Evolutionary conservation across 1,140 invertebrate genomes (phyloP), one percentile per base, ranked within the genome.

Genomic region (Chironomus tepperi): DNA sequence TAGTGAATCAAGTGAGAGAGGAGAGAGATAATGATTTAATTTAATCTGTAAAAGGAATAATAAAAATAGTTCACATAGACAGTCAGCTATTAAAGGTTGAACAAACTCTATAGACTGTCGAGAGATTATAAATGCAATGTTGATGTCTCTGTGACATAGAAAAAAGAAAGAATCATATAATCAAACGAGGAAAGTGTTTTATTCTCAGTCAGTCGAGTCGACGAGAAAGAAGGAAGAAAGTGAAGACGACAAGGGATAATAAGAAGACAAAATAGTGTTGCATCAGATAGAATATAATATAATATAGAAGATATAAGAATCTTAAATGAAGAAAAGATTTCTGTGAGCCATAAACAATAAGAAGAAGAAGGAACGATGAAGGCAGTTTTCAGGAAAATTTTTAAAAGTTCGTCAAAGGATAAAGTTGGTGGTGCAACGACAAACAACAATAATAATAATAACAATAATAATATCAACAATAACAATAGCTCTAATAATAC

Each of bases 331-430:
- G 47, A 57, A 57, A 12, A 34, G 5, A 5, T 34, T 34, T 34
- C 24, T 34, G 24, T 34, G 24, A 34, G 24, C 5, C 24, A 34
- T 5, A 34, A 34, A 34, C 24, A 34, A 34, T 34, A 34, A 34
- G 5, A 34, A 34, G 5, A 34, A 34, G 24, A 34, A 34, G 5
- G 24, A 34, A 57, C n/a, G 65, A 70, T 70, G 65, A 70, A 70
- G 18, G 89, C 90, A 21, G 91, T 89, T 34, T 89, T 93, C 80
- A 84, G 90, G 76, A 91, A 91, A 82, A 83, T 93, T 74, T 93
- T 93, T 80, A 88, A 88, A 75, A 86, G 88, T 34, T 87, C 88
- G 8, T 88, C 87, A 78, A 91, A 89, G 78, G 86, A 88, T 19
- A 85, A 86, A 24, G 87, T 89, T 72, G 88, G 85, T 19, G 86